Evolutionary conservation across 2,113 vertebrate genomes (phyloP).

Genomic region (Theristicus caerulescens): DNA sequence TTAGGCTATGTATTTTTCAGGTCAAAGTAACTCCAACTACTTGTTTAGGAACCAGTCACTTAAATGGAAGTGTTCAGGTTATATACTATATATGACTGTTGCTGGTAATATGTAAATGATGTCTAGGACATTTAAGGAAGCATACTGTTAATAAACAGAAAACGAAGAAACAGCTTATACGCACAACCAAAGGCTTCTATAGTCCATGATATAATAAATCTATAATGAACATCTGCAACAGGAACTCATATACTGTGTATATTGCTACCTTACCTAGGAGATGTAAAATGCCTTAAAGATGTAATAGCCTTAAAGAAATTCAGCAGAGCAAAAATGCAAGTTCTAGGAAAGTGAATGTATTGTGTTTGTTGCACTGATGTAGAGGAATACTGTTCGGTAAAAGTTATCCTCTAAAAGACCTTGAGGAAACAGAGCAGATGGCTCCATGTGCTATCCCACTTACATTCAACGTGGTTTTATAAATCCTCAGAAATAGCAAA

Average conservation of each 20-base stretch:
- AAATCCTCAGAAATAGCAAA: neutral
- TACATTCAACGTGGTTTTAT: neutral
- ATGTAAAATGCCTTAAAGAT: neutral
- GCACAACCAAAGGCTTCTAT: neutral
- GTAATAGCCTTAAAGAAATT: neutral
- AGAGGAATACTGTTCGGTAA: neutral
- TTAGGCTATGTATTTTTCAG: neutral
- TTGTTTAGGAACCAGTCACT: neutral
- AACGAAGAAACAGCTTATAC: neutral
- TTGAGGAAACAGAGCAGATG: slow-evolving; percentile 56
- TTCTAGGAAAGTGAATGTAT: neutral
- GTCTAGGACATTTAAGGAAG: neutral
- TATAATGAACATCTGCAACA: neutral
- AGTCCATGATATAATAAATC: neutral
- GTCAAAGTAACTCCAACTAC: neutral
- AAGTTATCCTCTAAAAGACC: slow-evolving; percentile 44
- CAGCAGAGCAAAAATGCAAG: neutral
- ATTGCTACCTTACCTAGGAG: neutral
- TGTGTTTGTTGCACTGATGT: neutral
- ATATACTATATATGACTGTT: neutral
- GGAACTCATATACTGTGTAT: neutral
- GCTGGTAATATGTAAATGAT: neutral
- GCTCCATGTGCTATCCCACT: neutral
- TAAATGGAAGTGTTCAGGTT: neutral
- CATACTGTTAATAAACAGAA: neutral